Evolutionary conservation across 2,797 vertebrate genomes (phyloP).

Genomic region (Sciurus carolinensis): DNA sequence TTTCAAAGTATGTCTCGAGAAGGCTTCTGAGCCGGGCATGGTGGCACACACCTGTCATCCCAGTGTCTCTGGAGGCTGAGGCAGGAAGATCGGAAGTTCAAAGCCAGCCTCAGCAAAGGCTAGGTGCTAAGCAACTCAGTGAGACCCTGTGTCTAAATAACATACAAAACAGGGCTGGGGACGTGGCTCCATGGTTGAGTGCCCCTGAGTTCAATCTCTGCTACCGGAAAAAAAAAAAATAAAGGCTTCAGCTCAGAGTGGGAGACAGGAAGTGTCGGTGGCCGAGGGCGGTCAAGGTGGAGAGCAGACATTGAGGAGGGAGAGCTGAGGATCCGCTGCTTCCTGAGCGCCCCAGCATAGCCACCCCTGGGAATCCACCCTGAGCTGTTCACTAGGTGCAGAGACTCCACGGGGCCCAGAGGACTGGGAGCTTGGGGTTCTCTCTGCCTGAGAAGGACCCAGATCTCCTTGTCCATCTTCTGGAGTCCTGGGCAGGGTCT

Average conservation of each 20-base stretch:
- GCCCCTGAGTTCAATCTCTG: too few species aligned
- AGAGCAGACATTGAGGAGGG: neutral
- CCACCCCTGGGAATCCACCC: neutral
- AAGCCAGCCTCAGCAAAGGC: too few species aligned
- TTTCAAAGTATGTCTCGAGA: neutral
- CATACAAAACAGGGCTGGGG: too few species aligned
- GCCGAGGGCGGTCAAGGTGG: neutral
- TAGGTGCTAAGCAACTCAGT: too few species aligned
- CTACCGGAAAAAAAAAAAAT: too few species aligned
- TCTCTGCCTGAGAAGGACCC: neutral
- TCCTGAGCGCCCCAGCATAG: neutral
- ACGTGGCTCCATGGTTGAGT: too few species aligned
- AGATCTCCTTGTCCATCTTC: neutral
- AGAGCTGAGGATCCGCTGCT: too few species aligned
- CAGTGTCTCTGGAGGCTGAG: too few species aligned
- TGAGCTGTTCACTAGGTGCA: neutral
- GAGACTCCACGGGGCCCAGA: neutral
- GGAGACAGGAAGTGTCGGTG: neutral
- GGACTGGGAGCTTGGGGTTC: neutral
- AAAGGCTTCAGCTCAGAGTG: too few species aligned
- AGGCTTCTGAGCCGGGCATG: neutral
- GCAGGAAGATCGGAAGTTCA: too few species aligned
- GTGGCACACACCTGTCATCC: too few species aligned
- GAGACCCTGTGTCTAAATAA: too few species aligned
- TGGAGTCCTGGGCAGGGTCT: rapidly evolving